Evolutionary conservation across 2,797 vertebrate species (phyloP).

Genomic region (Perodicticus potto): DNA sequence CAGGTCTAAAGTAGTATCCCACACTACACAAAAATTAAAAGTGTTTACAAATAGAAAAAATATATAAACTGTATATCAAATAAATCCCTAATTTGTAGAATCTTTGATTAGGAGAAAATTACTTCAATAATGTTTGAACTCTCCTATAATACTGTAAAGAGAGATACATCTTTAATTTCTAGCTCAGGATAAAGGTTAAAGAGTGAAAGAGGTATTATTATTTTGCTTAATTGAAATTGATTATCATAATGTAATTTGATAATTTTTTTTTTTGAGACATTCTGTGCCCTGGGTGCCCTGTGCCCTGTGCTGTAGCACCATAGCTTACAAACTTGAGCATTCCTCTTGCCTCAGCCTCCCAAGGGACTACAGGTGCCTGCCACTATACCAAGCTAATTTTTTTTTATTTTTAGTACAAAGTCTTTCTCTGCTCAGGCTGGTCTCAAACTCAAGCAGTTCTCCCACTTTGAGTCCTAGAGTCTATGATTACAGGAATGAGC

Average conservation of each 20-base stretch:
- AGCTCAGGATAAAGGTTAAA: not conserved
- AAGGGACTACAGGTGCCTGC: no score
- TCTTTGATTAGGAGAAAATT: conserved; percentile 31
- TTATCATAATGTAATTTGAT: not conserved
- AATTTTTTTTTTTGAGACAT: not conserved
- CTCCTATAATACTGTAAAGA: not conserved
- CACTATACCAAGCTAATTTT: no score
- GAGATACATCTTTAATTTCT: conserved; percentile 4
- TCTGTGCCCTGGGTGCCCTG: no score
- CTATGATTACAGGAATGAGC: no score
- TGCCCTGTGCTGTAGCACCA: no score
- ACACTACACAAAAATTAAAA: conserved; percentile 2
- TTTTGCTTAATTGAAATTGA: conserved; percentile 44
- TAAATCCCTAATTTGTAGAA: conserved; percentile 2
- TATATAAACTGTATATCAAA: not conserved
- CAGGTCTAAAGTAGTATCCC: not conserved
- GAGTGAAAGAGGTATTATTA: not conserved
- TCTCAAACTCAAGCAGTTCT: no score
- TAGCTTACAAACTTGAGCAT: no score
- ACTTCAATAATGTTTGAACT: not conserved
- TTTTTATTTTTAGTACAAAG: no score
- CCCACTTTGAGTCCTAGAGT: no score
- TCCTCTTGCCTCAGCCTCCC: no score
- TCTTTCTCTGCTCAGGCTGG: no score
- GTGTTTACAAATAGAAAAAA: conserved; percentile 21